Base-by-base conservation (phyloP, 2,797 vertebrate genomes). In the Anguilla megastoma region DNA sequence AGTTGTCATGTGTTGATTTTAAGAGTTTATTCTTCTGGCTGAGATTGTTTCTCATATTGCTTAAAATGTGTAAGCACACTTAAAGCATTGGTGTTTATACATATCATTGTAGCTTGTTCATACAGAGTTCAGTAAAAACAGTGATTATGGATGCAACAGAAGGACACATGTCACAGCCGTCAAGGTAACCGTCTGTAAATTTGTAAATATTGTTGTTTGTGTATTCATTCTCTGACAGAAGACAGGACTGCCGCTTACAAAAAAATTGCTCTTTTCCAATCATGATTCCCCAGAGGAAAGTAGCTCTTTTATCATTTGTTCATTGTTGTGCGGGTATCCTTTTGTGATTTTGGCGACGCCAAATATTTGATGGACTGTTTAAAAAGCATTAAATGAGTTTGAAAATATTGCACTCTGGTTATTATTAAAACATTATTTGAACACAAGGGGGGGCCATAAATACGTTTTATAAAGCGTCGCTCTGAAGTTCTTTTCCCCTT, bases 371-470 rank as follows among this genome's bases (percentile, higher is more conserved):
- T 50, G 30, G 16, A 24, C 18, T 52, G n/a, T 27, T 69, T 69
- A 45, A 9, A 76, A 69, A 74, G 60, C 52, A 85, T n/a, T 85
- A 76, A 85, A 85, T 85, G 9, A 45, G 63, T 86, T 66, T 76
- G 74, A 27, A 30, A 27, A 58, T 45, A 45, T 18, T 1, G 2
- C 69, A 71, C 36, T 52, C 33, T 45, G 84, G 12, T 36, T 80
- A 50, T 60, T 85, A 18, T 12, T 50, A 18, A 48, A 76, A 54
- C 24, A 52, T 9, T 33, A 2, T 79, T 5, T 85, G 87, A 92
- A 92, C 96, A 93, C 87, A 90, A 95, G 95, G 89, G 90, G 94
- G 94, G 89, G 94, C 92, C 92, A 94, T 58, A 93, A 90, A 88
- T 9, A 36, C 50, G 60, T 36, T 52, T 83, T n/a, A 0, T 50